Percentiles rank a stretch among this genome's conserved stretches.
phyloP scores from a whole-genome alignment of 2,113 vertebrate genomes.

The Oceanites oceanicus region DNA sequence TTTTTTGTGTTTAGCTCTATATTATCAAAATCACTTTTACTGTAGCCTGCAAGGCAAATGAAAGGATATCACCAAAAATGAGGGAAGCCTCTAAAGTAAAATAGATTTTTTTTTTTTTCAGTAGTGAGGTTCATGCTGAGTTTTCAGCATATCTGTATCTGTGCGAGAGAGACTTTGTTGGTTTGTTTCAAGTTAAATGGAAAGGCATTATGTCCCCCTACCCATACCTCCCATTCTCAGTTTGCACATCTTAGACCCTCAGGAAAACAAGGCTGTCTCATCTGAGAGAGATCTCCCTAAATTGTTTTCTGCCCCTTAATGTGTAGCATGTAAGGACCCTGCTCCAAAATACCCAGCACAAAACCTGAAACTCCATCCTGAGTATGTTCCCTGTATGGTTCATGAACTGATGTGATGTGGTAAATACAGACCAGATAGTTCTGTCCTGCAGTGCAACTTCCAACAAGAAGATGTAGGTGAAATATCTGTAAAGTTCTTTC shows the following conservation, averaged over 20 bases:
- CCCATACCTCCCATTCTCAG: not conserved
- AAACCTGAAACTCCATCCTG: not conserved
- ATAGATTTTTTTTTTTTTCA: not conserved
- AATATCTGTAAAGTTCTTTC: not conserved
- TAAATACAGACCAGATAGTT: not conserved
- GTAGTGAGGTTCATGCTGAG: not conserved
- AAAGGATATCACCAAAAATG: not conserved
- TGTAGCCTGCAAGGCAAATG: not conserved
- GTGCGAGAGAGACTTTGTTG: not conserved
- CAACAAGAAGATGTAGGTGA: not conserved
- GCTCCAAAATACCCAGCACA: not conserved
- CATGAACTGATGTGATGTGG: not conserved
- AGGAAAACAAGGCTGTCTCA: not conserved
- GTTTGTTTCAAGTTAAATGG: not conserved
- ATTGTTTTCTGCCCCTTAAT: not conserved
- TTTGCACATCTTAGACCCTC: not conserved
- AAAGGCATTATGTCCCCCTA: not conserved
- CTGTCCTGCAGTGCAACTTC: fast-evolving
- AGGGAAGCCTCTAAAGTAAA: not conserved
- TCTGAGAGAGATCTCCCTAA: not conserved
- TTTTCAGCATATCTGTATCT: not conserved
- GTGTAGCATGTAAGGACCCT: not conserved
- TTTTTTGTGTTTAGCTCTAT: not conserved
- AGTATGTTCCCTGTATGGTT: not conserved
- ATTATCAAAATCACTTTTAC: not conserved